Evolutionary conservation across 2,113 vertebrate genomes (phyloP), one percentile per base, ranked within the genome.

Genomic region (Myodes glareolus): DNA sequence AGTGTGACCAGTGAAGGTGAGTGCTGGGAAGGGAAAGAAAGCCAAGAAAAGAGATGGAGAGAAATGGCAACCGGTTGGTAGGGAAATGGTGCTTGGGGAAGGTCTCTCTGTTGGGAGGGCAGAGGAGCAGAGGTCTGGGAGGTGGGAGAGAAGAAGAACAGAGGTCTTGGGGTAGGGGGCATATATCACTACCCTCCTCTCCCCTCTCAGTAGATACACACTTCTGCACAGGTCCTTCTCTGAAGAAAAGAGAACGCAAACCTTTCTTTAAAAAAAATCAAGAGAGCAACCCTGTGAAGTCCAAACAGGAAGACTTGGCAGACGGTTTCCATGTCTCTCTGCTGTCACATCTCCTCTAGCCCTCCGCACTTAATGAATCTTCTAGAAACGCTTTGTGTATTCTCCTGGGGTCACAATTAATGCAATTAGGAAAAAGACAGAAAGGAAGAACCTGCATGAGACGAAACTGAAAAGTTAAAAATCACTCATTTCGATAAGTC

Each of bases 371-470:
- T 85, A 36, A 61, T 36, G 45, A 76, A 61, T 87, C 92, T 81
- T 91, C 95, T 86, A 89, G 45, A 94, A 81, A 80, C 25, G 39
- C 19, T 61, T 36, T 50, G 8, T 65, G 75, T 39, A 92, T 92
- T 81, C 92, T 39, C 2, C 31, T 27, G 58, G 65, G 65, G 36
- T 72, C 3, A 3, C 7, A 61, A 33, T 76, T 50, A 91, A 92
- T 63, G 52, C 45, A 92, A 95, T 94, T 77, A 95, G 80, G 50
- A 95, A 92, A 95, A 78, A 95, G 11, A 7, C n/a, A n/a, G 19
- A 16, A n/a, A 82, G 11, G 52, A 13, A 82, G 36, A 36, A 13
- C 23, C 70, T 39, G n/a, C 7, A 90, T n/a, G 84, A 93, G 50
- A 80, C 0, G 39, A 81, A 81, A 96, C n/a, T 72, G 17, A 65